Evolutionary conservation across 2,888 invertebrate species (phyloP).

Genomic region (Athetis lepigone): DNA sequence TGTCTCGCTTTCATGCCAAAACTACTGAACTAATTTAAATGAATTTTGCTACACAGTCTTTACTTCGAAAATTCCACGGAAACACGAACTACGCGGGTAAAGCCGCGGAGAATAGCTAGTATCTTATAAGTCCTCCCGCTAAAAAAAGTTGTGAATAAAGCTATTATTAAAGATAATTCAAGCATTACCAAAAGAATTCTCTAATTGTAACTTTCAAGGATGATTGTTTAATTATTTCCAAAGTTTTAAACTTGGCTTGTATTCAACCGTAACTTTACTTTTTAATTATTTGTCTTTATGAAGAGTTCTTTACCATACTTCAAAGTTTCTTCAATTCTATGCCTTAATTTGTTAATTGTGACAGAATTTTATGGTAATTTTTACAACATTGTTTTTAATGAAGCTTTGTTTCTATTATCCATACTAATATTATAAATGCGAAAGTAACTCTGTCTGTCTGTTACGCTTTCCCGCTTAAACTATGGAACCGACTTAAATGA

Average conservation of each 20-base stretch:
- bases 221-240: conserved; percentile 33
- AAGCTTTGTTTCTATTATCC: neutral
- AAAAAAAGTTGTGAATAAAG: too few species aligned
- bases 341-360: conserved; percentile 31
- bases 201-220: conserved; percentile 20
- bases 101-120: too few species aligned
- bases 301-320: conserved; percentile 20
- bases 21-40: too few species aligned
- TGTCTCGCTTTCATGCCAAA: too few species aligned
- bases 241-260: conserved; percentile 27
- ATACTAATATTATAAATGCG: too few species aligned
- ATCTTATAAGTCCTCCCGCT: too few species aligned
- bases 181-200: conserved; percentile 5
- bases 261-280: conserved; percentile 25
- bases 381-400: neutral
- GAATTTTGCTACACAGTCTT: too few species aligned
- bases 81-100: too few species aligned
- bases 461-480: too few species aligned
- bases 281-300: conserved; percentile 42
- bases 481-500: too few species aligned
- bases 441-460: too few species aligned
- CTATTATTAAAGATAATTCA: neutral
- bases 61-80: too few species aligned
- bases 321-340: conserved; percentile 14
- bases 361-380: neutral